Evolutionary conservation across 2,113 vertebrate species (phyloP), one percentile per base, ranked within the genome.

Genomic region (Oncorhynchus clarkii): DNA sequence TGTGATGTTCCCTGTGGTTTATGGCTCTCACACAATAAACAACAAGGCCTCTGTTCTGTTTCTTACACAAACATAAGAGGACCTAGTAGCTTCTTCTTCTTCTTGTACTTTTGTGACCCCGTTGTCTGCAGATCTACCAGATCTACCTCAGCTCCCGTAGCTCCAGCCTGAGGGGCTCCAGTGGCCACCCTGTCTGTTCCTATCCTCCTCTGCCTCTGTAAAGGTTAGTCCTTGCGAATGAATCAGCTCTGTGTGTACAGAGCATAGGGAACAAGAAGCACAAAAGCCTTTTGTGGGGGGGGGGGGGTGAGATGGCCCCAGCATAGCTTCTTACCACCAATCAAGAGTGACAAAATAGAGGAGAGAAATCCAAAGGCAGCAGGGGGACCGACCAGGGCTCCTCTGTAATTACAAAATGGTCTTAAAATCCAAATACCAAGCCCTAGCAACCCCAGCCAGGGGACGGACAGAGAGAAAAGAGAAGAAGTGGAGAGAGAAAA

Each of bases 351-450:
- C 85, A 87, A 70, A 88, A 84, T 86, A 75, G 71, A 77, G 81
- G 82, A 75, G 48, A 86, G 74, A 39, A 26, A 27, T 87, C 84
- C 83, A 87, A 80, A 91, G 88, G 82, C 88, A 16, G 81, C 78
- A 67, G 82, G 77, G 86, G 84, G 82, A 88, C 85, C 85, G 67
- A 88, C 84, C 74, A 54, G 83, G 82, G 93, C 93, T 92, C 90
- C 92, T 93, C 90, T 91, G 92, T 94, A 93, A 94, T 93, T 93
- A 95, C 90, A 92, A 93, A 92, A 91, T 81, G 88, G 92, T 86
- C 91, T 88, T 91, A 85, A 92, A 92, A 92, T 86, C 83, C 89
- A 95, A 93, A 95, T 94, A 91, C 93, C 94, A 90, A 93, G 76
- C 93, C 93, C 89, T 93, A 83, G 93, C 93, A 95, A 95, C 94